These are phyloP conservation scores for Neocrepidodera transversa DNA, from an alignment of 2,888 invertebrate genomes.

Conservation along the genomic window DNA sequence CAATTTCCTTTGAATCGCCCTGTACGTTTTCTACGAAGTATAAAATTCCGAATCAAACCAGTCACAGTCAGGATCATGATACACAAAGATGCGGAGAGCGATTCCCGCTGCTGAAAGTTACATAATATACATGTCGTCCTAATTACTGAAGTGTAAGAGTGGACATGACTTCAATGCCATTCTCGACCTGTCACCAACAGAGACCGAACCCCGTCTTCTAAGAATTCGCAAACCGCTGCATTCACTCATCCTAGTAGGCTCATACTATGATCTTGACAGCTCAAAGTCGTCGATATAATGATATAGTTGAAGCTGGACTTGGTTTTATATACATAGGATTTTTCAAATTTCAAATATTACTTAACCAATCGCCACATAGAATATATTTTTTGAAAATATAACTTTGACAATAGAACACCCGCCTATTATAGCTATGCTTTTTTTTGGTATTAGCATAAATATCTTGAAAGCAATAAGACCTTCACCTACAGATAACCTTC, in stretches of 20 bases:
- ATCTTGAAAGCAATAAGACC: too few relatives aligned
- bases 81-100: constrained; percentile 19
- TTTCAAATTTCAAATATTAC: too few relatives aligned
- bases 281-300: constrained; percentile 21
- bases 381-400: too few relatives aligned
- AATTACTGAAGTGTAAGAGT: constrained; percentile 54
- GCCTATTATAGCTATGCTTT: too few relatives aligned
- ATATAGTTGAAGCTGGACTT: constrained; percentile 44
- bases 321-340: too few relatives aligned
- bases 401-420: too few relatives aligned
- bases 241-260: constrained; percentile 52
- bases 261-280: constrained; percentile 36
- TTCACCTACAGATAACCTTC: too few relatives aligned
- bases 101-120: constrained; percentile 31
- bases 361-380: too few relatives aligned
- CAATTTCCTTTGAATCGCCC: too few relatives aligned
- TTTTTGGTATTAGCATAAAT: too few relatives aligned
- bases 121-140: constrained; percentile 47
- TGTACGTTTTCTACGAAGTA: background rate
- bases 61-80: constrained; percentile 11
- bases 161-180: constrained; percentile 54
- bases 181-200: constrained; percentile 52
- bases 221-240: constrained; percentile 57
- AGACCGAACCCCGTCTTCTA: constrained; percentile 49
- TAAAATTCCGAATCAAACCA: background rate